Conservation (phyloP, 2,888 invertebrate species). For the Eledona agricola region DNA sequence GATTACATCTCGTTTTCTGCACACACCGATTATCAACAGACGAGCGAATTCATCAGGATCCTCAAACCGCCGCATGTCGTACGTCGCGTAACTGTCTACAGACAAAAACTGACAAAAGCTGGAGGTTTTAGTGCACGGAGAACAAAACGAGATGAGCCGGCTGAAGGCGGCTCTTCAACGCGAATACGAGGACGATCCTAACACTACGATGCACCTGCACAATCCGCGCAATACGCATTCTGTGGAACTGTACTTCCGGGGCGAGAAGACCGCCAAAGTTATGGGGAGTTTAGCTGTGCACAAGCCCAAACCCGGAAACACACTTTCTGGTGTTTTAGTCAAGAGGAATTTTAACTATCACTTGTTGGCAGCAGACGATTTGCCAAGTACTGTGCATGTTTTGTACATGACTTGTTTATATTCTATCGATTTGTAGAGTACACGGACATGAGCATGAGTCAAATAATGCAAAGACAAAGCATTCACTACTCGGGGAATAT, state of each 20-base stretch:
- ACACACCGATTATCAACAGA: slow-evolving; percentile 98
- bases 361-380: slow-evolving; percentile 87
- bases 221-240: slow-evolving; percentile 96
- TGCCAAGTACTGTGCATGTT: slow-evolving; percentile 71
- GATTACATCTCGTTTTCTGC: slow-evolving; percentile 99
- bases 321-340: slow-evolving; percentile 91
- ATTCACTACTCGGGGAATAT: slow-evolving; percentile 84
- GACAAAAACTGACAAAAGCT: slow-evolving; percentile 23
- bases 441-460: slow-evolving; percentile 94
- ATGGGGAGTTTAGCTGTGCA: slow-evolving; percentile 92
- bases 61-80: slow-evolving; percentile 96
- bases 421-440: slow-evolving; percentile 72
- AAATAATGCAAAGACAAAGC: slow-evolving; percentile 91
- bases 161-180: slow-evolving; percentile 93
- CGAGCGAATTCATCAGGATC: slow-evolving; percentile 94
- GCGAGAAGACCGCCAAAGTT: slow-evolving; percentile 98
- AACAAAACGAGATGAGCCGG: slow-evolving; percentile 98
- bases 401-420: slow-evolving; percentile 5
- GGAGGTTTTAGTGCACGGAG: slow-evolving; percentile 94
- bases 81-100: slow-evolving; percentile 48
- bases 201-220: slow-evolving; percentile 85
- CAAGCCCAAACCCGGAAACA: slow-evolving; percentile 79
- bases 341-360: slow-evolving; percentile 99
- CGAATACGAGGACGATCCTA: slow-evolving; percentile 89
- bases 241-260: slow-evolving; percentile 92